Evolutionary conservation across 2,113 vertebrate species (phyloP), one percentile per base, ranked within the genome.

Genomic region (Ramphastos sulfuratus): DNA sequence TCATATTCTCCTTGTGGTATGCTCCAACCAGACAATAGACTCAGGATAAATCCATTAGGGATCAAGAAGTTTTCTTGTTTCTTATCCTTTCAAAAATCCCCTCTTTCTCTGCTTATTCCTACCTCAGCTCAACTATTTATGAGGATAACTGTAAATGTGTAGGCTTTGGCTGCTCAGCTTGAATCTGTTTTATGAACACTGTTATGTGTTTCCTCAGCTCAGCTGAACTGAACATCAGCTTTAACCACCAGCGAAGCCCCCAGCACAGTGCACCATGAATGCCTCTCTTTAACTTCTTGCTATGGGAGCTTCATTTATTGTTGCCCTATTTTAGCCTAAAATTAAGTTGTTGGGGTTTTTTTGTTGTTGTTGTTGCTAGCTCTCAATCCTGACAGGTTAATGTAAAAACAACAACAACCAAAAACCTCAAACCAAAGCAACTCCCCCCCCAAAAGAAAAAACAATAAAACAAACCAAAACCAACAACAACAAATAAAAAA

Each of bases 1-100:
- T 82, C 1, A 0, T 84, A 70, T 44, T 81, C 15, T 12, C 4
- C 6, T 42, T 61, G 37, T 0, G 1, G 17, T 65, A 18, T 2
- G 13, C 18, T 56, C 27, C 25, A 64, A 12, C 12, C 31, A 55
- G 23, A n/a, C 60, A 82, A 24, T 42, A 66, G 15, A 16, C 10
- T 60, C 9, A 37, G 15, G 66, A 44, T 33, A 77, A 70, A 91
- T 70, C 79, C 31, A 9, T 8, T 20, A 24, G 15, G 77, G 83
- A 64, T 65, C 8, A 25, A 80, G 17, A 31, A 30, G 25, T 21
- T 30, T n/a, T 73, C 39, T 83, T 66, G 2, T 55, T 90, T 61
- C 19, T 69, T 55, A 33, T 9, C 12, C 39, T 50, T 67, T 46
- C 5, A 19, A 74, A 66, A 92, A 3, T 10, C 61, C 8, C 8